Conservation (phyloP, 2,888 invertebrate species). For the Drosophila mettleri region DNA sequence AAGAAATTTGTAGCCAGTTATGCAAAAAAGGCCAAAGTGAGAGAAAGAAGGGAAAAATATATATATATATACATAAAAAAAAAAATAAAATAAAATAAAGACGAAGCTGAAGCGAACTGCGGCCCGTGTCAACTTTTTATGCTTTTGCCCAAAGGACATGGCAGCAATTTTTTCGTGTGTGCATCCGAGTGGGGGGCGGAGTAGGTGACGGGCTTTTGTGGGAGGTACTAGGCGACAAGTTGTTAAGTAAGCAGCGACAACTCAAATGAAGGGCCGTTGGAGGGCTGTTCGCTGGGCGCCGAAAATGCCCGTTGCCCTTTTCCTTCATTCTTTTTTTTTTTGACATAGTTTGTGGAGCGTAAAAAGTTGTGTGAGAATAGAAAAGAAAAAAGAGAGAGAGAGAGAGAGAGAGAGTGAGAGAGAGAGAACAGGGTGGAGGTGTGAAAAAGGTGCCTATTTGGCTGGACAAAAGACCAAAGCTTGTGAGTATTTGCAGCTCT, state of each 20-base stretch:
- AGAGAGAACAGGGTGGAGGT: conserved; percentile 48
- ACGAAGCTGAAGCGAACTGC: conserved; percentile 29
- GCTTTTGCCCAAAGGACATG: conserved; percentile 72
- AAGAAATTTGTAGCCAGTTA: conserved; percentile 74
- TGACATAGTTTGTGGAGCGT: conserved; percentile 58
- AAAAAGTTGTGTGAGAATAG: conserved; percentile 38
- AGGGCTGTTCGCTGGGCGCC: conserved; percentile 31
- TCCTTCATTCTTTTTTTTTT: conserved; percentile 17
- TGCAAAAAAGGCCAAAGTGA: conserved; percentile 68
- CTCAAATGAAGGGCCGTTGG: conserved; percentile 63
- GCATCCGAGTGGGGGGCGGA: background rate
- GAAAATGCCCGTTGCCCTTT: conserved; percentile 13
- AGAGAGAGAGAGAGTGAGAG: background rate
- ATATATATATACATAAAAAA: conserved; percentile 8
- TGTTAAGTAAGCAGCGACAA: conserved; percentile 79
- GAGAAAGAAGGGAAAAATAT: conserved; percentile 10
- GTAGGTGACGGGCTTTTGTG: background rate
- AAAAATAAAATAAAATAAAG: conserved; percentile 12
- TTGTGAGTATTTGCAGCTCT: conserved; percentile 49
- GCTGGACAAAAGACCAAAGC: conserved; percentile 55
- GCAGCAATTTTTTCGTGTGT: conserved; percentile 42
- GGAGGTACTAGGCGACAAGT: conserved; percentile 65
- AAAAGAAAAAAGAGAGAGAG: conserved; percentile 5
- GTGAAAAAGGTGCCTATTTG: conserved; percentile 63
- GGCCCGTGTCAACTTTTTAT: conserved; percentile 75